Evolutionary conservation across 2,888 invertebrate genomes (phyloP).

Genomic region (Capitulum mitella): DNA sequence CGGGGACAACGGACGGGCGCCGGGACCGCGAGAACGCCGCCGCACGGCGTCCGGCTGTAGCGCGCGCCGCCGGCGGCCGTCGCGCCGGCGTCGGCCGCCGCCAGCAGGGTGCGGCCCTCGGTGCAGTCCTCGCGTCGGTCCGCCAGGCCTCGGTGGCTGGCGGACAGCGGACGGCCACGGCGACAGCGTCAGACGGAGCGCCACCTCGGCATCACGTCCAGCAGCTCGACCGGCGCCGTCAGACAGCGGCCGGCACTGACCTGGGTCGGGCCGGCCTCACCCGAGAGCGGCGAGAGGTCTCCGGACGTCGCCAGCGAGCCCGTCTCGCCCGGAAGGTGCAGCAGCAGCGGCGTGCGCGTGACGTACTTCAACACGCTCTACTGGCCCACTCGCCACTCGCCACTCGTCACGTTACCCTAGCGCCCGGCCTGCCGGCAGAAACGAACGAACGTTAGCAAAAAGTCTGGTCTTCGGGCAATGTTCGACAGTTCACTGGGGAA

Average conservation of each 20-base stretch:
- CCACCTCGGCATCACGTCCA: slow-evolving; percentile 74
- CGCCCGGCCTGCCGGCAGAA: slow-evolving; percentile 68
- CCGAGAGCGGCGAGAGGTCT: neutral
- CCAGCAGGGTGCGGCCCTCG: slow-evolving; percentile 65
- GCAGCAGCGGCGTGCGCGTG: slow-evolving; percentile 40
- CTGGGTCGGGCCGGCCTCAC: neutral
- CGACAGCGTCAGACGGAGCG: slow-evolving; percentile 52
- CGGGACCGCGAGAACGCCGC: slow-evolving; percentile 76
- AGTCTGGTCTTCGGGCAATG: too few species aligned
- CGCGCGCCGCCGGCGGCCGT: too few species aligned
- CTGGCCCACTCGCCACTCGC: slow-evolving; percentile 79
- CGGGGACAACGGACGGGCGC: slow-evolving; percentile 56
- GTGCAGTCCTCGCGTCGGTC: too few species aligned
- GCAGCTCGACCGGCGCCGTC: slow-evolving; percentile 55
- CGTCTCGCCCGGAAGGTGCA: slow-evolving; percentile 23
- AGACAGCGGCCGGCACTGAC: neutral
- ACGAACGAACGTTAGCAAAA: too few species aligned
- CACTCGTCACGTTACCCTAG: slow-evolving; percentile 86
- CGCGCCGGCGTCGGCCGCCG: slow-evolving; percentile 47
- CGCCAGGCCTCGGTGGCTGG: slow-evolving; percentile 43
- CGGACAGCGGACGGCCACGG: slow-evolving; percentile 47
- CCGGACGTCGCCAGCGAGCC: neutral
- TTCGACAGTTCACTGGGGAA: too few species aligned
- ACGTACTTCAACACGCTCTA: slow-evolving; percentile 82
- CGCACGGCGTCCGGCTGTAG: too few species aligned